Evolutionary conservation across 2,797 vertebrate species (phyloP).

Genomic region (Spatula clypeata): DNA sequence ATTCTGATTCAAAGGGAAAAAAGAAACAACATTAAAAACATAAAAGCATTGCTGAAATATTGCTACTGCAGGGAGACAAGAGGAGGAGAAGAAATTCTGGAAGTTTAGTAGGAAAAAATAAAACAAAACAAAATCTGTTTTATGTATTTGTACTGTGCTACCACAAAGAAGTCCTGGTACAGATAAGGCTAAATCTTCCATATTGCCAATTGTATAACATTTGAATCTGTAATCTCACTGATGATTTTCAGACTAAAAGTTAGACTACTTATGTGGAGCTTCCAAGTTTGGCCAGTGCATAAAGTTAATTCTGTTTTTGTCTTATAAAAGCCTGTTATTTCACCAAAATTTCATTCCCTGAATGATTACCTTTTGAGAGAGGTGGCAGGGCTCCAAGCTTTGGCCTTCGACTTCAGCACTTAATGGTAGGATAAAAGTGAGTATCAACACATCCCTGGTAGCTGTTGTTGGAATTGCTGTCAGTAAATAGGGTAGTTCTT

Average conservation of each 20-base stretch:
- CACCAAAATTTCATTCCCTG: background rate
- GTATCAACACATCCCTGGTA: background rate
- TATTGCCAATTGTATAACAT: rapidly evolving
- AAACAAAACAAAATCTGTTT: background rate
- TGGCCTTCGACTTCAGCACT: background rate
- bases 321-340: background rate
- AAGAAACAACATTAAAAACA: background rate
- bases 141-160: background rate
- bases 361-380: background rate
- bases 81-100: background rate
- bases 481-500: background rate
- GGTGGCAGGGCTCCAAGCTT: background rate
- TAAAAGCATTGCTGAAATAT: background rate
- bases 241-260: background rate
- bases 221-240: background rate
- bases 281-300: background rate
- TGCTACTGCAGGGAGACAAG: background rate
- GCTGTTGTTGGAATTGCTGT: background rate
- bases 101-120: background rate
- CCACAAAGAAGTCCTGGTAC: background rate
- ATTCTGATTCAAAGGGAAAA: background rate
- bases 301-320: background rate
- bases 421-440: background rate
- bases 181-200: background rate
- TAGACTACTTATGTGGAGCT: background rate